Base-by-base conservation (phyloP, 2,797 vertebrate genomes). In the Aplochiton taeniatus region DNA sequence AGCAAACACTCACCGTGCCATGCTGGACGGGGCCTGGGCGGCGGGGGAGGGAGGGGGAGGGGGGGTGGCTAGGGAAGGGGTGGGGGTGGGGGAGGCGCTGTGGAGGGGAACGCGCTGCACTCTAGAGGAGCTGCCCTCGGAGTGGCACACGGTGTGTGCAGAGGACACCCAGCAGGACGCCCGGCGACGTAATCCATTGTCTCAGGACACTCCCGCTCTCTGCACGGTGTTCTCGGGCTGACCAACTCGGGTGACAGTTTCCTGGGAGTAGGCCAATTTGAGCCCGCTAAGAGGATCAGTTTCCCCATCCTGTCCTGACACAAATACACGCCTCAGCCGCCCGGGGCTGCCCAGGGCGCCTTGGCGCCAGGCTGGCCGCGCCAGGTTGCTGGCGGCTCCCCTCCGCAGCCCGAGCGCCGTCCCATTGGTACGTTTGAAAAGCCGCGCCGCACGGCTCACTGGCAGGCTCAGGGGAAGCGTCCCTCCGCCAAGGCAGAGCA, bases 261-360 rank as follows among this genome's bases (percentile, higher is more conserved):
- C 84, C 85, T 84, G 81, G 88, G 75, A 67, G 64, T 42, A 54
- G 63, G 83, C 84, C 87, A 88, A 85, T 77, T 87, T 76, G 66
- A 79, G 78, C 68, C 77, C 69, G 77, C 82, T 88, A 90, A 88
- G 85, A 85, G 87, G 86, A 89, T 89, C 85, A 79, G 81, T 84
- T 83, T 84, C 74, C 67, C 69, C 73, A 84, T 86, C 77, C 85
- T 84, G 81, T 77, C 76, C 78, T 85, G 84, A 83, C 86, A 87
- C 79, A 86, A 77, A 80, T 83, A 80, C 66, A 63, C 76, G 68
- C 70, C 45, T 65, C 66, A 14, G 18, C 61, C 63, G 41, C 80
- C 70, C 76, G 70, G 57, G 57, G 18, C 61, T 62, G 41, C 80
- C 70, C 76, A 72, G 57, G 57, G 63, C 71, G 19, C 50, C 43